Percentiles rank a stretch among this genome's conserved stretches.
phyloP scores from a whole-genome alignment of 2,113 vertebrate genomes.

The Picathartes gymnocephalus region DNA sequence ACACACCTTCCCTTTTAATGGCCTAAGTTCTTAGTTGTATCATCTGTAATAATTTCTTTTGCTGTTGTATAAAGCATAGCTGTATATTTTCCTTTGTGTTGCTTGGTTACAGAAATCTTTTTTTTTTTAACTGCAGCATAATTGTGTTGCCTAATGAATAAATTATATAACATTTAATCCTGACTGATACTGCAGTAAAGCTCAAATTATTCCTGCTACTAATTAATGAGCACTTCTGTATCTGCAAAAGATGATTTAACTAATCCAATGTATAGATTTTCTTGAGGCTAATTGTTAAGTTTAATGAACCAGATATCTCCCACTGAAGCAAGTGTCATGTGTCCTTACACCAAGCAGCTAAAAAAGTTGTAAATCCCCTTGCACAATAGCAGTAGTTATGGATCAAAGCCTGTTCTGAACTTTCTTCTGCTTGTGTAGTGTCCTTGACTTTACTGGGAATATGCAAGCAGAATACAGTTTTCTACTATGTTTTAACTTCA shows the following conservation, averaged over 20 bases:
- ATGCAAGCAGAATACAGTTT: neutral
- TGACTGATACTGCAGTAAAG: constrained; percentile 50
- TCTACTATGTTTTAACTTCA: neutral
- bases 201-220: constrained; percentile 53
- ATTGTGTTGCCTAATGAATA: constrained; percentile 48
- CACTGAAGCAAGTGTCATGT: constrained; percentile 12
- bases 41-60: neutral
- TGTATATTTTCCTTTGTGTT: neutral
- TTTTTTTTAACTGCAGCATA: constrained; percentile 15
- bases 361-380: neutral
- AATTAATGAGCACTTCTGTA: constrained; percentile 55
- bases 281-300: constrained; percentile 51
- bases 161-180: constrained; percentile 60
- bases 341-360: neutral
- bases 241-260: constrained; percentile 43
- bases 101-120: neutral
- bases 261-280: constrained; percentile 62
- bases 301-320: constrained; percentile 52
- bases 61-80: neutral
- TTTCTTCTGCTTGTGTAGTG: neutral
- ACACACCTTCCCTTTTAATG: neutral
- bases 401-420: neutral
- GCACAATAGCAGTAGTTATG: neutral
- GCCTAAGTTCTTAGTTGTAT: neutral
- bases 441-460: neutral